Percentiles rank a stretch among this genome's conserved stretches.
Conservation (phyloP, 2,113 vertebrate species). For the Kryptolebias marmoratus region DNA sequence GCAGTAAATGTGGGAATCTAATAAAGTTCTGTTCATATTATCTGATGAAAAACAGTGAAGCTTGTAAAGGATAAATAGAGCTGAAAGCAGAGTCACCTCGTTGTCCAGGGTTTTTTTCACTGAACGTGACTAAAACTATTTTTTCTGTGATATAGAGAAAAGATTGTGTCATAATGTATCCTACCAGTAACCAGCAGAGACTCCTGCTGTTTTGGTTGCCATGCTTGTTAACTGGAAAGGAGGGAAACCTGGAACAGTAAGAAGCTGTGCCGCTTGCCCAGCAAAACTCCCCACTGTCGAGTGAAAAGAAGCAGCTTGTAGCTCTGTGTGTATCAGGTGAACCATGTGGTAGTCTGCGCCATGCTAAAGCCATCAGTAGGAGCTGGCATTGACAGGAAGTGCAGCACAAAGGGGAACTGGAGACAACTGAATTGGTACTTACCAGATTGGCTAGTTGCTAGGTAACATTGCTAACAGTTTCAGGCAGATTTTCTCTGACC, state of each 20-base stretch:
- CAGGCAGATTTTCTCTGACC: not conserved
- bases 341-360: slow-evolving; percentile 41
- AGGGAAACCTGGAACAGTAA: slow-evolving; percentile 23
- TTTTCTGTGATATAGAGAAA: not conserved
- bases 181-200: slow-evolving; percentile 5
- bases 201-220: slow-evolving; percentile 25
- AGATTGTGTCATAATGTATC: slow-evolving; percentile 3
- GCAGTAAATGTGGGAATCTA: slow-evolving; percentile 25
- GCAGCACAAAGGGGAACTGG: slow-evolving; percentile 45
- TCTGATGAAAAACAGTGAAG: slow-evolving; percentile 29
- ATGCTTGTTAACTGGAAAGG: slow-evolving; percentile 21
- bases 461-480: slow-evolving; percentile 43
- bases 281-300: slow-evolving; percentile 40
- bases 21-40: slow-evolving; percentile 23
- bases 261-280: slow-evolving; percentile 22
- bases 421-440: slow-evolving; percentile 37
- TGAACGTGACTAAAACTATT: slow-evolving; percentile 15
- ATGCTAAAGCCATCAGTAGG: slow-evolving; percentile 48
- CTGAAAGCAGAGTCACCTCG: not conserved
- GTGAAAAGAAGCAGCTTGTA: slow-evolving; percentile 56
- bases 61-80: slow-evolving; percentile 32
- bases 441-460: slow-evolving; percentile 44
- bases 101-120: slow-evolving; percentile 7
- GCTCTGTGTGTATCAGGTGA: slow-evolving; percentile 57
- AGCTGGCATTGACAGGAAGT: slow-evolving; percentile 52